These are phyloP conservation scores for Cheilosia grossa DNA, from an alignment of 2,888 invertebrate species.

Conservation along the genomic window DNA sequence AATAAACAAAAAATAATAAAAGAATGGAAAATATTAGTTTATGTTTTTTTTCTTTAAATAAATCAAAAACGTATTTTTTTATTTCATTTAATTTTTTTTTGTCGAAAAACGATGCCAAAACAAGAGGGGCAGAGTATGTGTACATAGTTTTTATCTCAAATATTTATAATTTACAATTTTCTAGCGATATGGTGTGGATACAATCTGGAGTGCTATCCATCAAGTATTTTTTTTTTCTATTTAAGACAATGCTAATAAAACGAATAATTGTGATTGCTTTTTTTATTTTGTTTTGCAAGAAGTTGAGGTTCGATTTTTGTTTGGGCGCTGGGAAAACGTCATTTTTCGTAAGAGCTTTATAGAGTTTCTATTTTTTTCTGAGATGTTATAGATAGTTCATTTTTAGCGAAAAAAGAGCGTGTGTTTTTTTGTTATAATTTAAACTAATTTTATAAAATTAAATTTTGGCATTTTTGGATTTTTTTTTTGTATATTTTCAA, in stretches of 20 bases:
- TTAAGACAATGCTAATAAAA: conserved; percentile 54
- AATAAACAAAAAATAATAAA: conserved; percentile 56
- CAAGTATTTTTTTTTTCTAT: conserved; percentile 58
- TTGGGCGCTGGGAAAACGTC: conserved; percentile 84
- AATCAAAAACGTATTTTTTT: conserved; percentile 60
- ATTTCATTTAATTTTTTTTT: conserved; percentile 62
- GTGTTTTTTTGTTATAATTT: conserved; percentile 75
- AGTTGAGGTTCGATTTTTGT: conserved; percentile 85
- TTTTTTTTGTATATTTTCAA: conserved; percentile 80
- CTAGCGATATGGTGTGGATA: conserved; percentile 57
- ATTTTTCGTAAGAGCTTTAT: conserved; percentile 71
- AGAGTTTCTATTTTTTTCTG: conserved; percentile 72
- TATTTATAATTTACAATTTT: conserved; percentile 64
- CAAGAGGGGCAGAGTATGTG: conserved; percentile 75
- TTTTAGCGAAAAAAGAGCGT: conserved; percentile 74
- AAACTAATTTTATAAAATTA: conserved; percentile 68
- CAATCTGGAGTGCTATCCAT: conserved; percentile 29
- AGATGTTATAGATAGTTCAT: conserved; percentile 55
- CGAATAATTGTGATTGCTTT: no score
- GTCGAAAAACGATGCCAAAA: conserved; percentile 74
- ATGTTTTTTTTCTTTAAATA: conserved; percentile 47
- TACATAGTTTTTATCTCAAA: conserved; percentile 36
- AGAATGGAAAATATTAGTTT: conserved; percentile 71
- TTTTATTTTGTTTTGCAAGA: conserved; percentile 81
- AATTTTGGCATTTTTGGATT: conserved; percentile 72